These are phyloP conservation scores for Aurelia sp. DNA, from an alignment of 30 jellyfish, hydroid and myxozoan species.

Conservation along the genomic window DNA sequence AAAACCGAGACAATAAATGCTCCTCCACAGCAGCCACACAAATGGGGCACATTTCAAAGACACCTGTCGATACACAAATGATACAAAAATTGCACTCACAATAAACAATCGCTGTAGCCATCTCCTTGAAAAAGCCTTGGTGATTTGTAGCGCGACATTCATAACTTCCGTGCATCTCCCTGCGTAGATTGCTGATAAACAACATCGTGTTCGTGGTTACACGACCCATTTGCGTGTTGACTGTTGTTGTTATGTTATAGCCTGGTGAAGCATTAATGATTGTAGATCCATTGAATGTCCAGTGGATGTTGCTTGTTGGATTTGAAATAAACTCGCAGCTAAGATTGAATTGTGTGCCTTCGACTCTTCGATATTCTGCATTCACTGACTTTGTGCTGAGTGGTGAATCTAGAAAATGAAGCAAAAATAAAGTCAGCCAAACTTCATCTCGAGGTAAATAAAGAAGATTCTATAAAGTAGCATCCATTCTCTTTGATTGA, in stretches of 20 bases:
- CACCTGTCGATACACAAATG: too few relatives aligned
- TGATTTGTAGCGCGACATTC: conserved; percentile 54
- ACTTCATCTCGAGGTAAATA: too few relatives aligned
- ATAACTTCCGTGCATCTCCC: conserved; percentile 42
- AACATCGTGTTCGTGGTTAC: conserved; percentile 43
- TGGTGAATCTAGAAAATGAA: conserved; percentile 28
- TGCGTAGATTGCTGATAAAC: background rate
- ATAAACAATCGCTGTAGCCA: conserved; percentile 25
- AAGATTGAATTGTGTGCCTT: background rate
- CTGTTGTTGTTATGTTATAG: background rate
- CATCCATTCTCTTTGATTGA: too few relatives aligned
- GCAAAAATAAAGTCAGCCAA: too few relatives aligned
- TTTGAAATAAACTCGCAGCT: conserved; percentile 24
- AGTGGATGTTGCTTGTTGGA: conserved; percentile 1
- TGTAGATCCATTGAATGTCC: conserved; percentile 41
- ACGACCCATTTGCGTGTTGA: conserved; percentile 35
- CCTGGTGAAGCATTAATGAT: background rate
- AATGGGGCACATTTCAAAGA: too few relatives aligned
- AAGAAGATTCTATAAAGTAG: too few relatives aligned
- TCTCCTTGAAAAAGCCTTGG: conserved; percentile 14
- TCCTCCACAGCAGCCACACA: too few relatives aligned
- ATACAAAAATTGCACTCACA: conserved; percentile 27
- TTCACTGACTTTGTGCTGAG: background rate
- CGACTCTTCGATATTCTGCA: conserved; percentile 4
- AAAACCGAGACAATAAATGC: too few relatives aligned